Conservation (phyloP, 2,888 invertebrate species). For the Brachypterus glaber region DNA sequence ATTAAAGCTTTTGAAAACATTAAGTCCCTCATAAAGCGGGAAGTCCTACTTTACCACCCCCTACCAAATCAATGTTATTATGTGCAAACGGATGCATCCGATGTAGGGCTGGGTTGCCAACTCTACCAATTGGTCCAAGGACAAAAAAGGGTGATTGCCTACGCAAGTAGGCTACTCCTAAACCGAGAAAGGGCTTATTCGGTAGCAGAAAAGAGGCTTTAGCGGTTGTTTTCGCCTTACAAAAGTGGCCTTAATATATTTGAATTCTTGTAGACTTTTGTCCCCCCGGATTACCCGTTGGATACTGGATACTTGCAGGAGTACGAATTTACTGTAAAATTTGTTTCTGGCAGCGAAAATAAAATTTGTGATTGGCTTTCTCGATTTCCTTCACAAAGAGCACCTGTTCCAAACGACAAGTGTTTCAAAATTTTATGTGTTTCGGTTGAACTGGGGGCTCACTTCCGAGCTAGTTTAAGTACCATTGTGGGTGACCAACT, state of each 20-base stretch:
- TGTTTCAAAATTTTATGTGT: not conserved
- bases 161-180: conserved; percentile 3
- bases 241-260: conserved; percentile 18
- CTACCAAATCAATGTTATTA: conserved; percentile 6
- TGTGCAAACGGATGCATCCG: conserved; percentile 8
- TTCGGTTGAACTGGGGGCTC: not conserved
- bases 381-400: conserved; percentile 16
- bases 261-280: conserved; percentile 23
- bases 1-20: not conserved
- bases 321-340: too few relatives aligned
- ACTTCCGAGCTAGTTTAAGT: not conserved
- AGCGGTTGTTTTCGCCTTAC: too few relatives aligned
- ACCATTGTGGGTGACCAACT: not conserved
- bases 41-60: conserved; percentile 8
- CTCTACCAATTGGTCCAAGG: conserved; percentile 1
- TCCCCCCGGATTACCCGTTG: conserved; percentile 23
- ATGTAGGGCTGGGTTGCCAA: conserved; percentile 4
- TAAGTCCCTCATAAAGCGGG: too few relatives aligned
- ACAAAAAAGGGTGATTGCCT: conserved; percentile 1
- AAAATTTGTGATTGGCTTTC: conserved; percentile 26
- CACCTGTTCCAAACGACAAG: conserved; percentile 3
- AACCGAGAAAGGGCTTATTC: conserved; percentile 1
- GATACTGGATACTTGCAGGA: conserved; percentile 21
- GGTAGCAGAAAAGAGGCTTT: not conserved
- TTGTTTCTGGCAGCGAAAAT: conserved; percentile 25